Conservation (phyloP, 2,888 invertebrate species). For the Torymus auratus region DNA sequence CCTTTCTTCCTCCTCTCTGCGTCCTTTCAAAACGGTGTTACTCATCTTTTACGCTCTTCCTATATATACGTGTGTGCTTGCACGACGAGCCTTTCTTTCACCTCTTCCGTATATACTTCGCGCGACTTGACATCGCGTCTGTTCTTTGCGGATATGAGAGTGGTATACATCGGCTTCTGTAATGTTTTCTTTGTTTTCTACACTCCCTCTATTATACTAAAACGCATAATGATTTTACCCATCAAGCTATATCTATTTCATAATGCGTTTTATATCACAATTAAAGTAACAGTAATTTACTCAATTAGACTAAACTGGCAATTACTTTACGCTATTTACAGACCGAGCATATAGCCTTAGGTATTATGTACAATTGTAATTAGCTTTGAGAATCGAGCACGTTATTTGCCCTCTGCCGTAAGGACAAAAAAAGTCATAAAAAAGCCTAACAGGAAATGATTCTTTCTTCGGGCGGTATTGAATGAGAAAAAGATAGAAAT, state of each 20-base stretch:
- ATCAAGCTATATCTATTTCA: no score
- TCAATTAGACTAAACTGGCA: no score
- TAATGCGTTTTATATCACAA: no score
- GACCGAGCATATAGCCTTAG: no score
- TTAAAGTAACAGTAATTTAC: no score
- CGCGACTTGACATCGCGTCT: background rate
- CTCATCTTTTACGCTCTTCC: constrained; percentile 24
- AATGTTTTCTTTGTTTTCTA: constrained; percentile 1
- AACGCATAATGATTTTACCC: no score
- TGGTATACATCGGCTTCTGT: background rate
- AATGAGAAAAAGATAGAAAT: constrained; percentile 38
- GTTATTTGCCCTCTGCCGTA: background rate
- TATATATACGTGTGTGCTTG: no score
- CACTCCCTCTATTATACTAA: no score
- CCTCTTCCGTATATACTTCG: no score
- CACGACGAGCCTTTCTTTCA: no score
- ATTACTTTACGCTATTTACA: no score
- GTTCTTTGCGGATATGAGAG: background rate
- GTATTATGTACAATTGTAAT: constrained; percentile 3
- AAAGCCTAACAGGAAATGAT: constrained; percentile 46
- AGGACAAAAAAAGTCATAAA: background rate
- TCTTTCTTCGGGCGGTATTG: constrained; percentile 6
- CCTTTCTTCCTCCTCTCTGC: constrained; percentile 19
- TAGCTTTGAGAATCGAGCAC: constrained; percentile 8
- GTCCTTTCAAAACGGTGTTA: constrained; percentile 23